These are phyloP conservation scores for Hyphantria cunea DNA, from an alignment of 1,140 invertebrate genomes.

Conservation along the genomic window DNA sequence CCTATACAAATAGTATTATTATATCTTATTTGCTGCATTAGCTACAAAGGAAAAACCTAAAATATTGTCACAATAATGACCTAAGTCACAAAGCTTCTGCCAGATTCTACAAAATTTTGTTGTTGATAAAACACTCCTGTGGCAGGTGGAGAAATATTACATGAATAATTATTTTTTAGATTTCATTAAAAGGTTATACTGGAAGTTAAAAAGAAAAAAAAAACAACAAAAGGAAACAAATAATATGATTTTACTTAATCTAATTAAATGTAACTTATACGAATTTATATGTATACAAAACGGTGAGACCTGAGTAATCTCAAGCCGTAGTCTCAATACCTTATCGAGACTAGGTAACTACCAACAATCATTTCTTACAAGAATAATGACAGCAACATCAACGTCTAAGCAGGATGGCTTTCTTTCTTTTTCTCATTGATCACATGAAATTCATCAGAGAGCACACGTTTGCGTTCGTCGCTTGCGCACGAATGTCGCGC, in stretches of 20 bases:
- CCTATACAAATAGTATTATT: constrained; percentile 11
- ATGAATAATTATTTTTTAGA: no score
- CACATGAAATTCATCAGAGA: constrained; percentile 67
- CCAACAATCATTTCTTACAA: constrained; percentile 50
- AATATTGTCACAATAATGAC: no score
- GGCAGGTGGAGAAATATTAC: no score
- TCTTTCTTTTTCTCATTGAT: constrained; percentile 54
- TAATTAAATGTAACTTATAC: neutral
- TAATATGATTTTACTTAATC: neutral
- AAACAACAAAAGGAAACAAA: neutral
- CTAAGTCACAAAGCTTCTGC: no score
- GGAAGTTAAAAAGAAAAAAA: no score
- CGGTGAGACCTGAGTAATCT: constrained; percentile 3
- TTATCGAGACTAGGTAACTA: constrained; percentile 21
- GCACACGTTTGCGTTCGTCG: constrained; percentile 51
- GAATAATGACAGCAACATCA: constrained; percentile 45
- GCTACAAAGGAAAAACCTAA: no score
- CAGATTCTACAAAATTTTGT: no score
- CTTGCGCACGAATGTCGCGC: constrained; percentile 50
- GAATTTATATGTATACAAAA: neutral
- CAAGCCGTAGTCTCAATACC: constrained; percentile 9
- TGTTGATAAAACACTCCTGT: no score
- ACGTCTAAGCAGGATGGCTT: constrained; percentile 46
- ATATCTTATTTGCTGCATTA: constrained; percentile 1
- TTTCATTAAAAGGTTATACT: no score